phyloP scores from a whole-genome alignment of 2,888 invertebrate species.

The Chrysomela aeneicollis region DNA sequence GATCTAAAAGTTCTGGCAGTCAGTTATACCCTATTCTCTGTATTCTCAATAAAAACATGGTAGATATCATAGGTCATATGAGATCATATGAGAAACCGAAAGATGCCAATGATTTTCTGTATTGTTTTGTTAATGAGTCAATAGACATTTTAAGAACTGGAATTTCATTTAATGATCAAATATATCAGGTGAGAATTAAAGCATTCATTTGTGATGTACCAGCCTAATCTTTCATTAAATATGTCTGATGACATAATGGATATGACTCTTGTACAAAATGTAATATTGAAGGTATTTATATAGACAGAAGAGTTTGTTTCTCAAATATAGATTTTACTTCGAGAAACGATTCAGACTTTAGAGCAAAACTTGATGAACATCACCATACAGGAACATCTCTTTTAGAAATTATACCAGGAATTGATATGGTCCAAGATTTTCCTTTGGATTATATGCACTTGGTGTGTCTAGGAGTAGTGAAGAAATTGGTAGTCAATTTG shows the following conservation, averaged over 20 bases:
- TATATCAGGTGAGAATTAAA: background rate
- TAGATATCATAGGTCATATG: too few relatives aligned
- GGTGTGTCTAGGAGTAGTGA: constrained; percentile 33
- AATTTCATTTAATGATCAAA: background rate
- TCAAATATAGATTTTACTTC: constrained; percentile 17
- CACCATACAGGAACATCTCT: constrained; percentile 37
- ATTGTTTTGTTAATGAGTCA: constrained; percentile 32
- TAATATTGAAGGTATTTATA: constrained; percentile 25
- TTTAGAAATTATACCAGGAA: constrained; percentile 37
- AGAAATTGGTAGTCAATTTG: constrained; percentile 26
- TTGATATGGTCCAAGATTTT: constrained; percentile 41
- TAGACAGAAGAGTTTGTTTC: constrained; percentile 32
- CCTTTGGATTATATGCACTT: constrained; percentile 42
- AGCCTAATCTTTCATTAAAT: constrained; percentile 37
- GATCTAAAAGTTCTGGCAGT: constrained; percentile 32
- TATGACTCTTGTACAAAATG: constrained; percentile 45
- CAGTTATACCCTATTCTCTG: constrained; percentile 38
- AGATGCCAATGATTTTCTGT: constrained; percentile 32
- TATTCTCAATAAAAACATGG: constrained; percentile 24
- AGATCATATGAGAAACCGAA: constrained; percentile 40
- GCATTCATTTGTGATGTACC: too few relatives aligned
- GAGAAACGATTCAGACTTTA: constrained; percentile 31
- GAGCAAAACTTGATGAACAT: constrained; percentile 26
- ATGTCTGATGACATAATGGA: constrained; percentile 37
- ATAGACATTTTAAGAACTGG: constrained; percentile 1